Evolutionary conservation across 2,888 invertebrate species (phyloP).

Genomic region (Platypus cylindrus): DNA sequence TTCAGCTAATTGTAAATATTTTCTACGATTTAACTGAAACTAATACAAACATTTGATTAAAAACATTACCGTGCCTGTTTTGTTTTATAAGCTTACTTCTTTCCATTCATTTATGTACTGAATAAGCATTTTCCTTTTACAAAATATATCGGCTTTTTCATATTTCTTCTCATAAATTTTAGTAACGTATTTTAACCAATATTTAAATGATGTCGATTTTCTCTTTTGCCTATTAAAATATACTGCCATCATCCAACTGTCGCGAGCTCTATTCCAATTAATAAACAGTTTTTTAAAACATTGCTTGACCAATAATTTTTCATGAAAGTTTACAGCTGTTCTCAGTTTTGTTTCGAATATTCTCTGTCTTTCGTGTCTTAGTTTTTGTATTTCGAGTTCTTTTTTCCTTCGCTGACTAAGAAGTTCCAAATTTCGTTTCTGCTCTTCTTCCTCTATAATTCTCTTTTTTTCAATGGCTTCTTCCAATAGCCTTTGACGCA

Average conservation of each 20-base stretch:
- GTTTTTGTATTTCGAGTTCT: conserved; percentile 41
- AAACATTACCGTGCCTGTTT: neutral
- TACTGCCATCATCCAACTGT: conserved; percentile 27
- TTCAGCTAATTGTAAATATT: conserved; percentile 55
- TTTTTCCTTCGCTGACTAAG: conserved; percentile 48
- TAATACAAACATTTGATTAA: conserved; percentile 21
- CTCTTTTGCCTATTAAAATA: conserved; percentile 22
- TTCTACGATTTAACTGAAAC: conserved; percentile 36
- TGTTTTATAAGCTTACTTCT: conserved; percentile 35
- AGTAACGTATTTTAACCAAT: conserved; percentile 22
- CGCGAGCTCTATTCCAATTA: conserved; percentile 27
- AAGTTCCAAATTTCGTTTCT: conserved; percentile 45
- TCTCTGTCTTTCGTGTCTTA: conserved; percentile 42
- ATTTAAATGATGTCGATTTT: conserved; percentile 17
- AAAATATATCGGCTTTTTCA: conserved; percentile 43
- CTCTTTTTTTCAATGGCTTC: conserved; percentile 45
- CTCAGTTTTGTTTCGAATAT: conserved; percentile 33
- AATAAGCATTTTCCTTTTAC: conserved; percentile 38
- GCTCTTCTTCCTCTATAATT: conserved; percentile 48
- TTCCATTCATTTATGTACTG: conserved; percentile 39
- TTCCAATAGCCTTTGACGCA: conserved; percentile 44
- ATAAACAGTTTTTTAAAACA: conserved; percentile 32
- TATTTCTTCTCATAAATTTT: conserved; percentile 34
- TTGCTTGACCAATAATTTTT: conserved; percentile 28
- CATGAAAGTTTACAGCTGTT: conserved; percentile 35